Percentiles rank a stretch among this genome's conserved stretches.
phyloP scores from a whole-genome alignment of 2,888 invertebrate species.

The Ecdyonurus torrentis region DNA sequence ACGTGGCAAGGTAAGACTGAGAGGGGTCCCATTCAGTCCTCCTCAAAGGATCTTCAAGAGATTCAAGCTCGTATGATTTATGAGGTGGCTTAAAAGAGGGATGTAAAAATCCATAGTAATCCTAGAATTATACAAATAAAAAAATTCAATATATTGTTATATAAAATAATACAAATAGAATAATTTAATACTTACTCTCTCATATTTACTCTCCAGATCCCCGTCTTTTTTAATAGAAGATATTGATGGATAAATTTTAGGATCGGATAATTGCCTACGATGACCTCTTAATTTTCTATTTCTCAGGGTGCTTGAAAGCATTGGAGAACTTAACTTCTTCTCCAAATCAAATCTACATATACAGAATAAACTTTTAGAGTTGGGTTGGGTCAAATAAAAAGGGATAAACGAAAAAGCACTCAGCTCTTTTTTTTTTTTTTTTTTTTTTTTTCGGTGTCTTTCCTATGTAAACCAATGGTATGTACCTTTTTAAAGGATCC shows the following conservation, averaged over 20 bases:
- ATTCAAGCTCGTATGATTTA: slow-evolving; percentile 29
- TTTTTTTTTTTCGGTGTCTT: too few species aligned
- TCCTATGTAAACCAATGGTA: neutral
- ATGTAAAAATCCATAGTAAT: slow-evolving; percentile 17
- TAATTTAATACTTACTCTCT: slow-evolving; percentile 16
- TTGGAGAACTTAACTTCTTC: slow-evolving; percentile 18
- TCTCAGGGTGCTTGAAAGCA: slow-evolving; percentile 11
- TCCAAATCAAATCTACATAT: slow-evolving; percentile 19
- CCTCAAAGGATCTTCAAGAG: slow-evolving; percentile 23
- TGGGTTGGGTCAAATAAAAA: too few species aligned
- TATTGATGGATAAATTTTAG: slow-evolving; percentile 32
- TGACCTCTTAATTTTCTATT: slow-evolving; percentile 25
- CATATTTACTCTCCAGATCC: slow-evolving; percentile 26
- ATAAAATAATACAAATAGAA: neutral
- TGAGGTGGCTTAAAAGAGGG: slow-evolving; percentile 23
- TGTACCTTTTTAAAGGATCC: slow-evolving; percentile 16
- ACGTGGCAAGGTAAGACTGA: slow-evolving; percentile 22
- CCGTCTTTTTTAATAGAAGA: slow-evolving; percentile 32
- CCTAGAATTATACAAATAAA: slow-evolving; percentile 11
- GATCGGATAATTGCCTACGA: slow-evolving; percentile 34
- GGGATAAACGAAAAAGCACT: too few species aligned
- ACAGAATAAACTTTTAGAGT: too few species aligned
- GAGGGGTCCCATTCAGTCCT: slow-evolving; percentile 24
- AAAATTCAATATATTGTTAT: neutral
- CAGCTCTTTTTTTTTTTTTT: too few species aligned